Percentiles rank a stretch among this genome's conserved stretches.
Evolutionary conservation across 2,888 invertebrate species (phyloP).

Genomic region (Blera fallax): DNA sequence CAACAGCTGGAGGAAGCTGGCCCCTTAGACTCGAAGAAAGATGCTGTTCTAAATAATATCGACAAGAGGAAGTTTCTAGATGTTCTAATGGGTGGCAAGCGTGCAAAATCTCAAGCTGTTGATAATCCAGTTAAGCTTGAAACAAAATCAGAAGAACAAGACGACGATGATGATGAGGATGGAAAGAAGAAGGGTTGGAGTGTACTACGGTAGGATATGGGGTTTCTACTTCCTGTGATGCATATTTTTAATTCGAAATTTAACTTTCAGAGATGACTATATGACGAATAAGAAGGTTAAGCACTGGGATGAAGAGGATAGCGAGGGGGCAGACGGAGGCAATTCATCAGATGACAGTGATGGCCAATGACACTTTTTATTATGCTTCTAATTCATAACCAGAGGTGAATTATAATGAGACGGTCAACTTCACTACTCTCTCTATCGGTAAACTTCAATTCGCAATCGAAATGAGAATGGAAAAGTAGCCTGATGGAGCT

Average conservation of each 20-base stretch:
- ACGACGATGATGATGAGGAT: constrained; percentile 80
- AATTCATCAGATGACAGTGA: constrained; percentile 16
- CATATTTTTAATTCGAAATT: background rate
- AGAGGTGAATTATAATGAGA: too few species aligned
- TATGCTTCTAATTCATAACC: too few species aligned
- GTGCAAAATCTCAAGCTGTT: constrained; percentile 83
- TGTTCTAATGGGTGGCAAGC: constrained; percentile 87
- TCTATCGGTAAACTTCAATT: too few species aligned
- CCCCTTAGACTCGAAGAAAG: constrained; percentile 89
- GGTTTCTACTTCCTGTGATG: background rate
- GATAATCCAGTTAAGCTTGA: constrained; percentile 83
- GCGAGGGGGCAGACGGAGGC: constrained; percentile 70
- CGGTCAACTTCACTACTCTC: too few species aligned
- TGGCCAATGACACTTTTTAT: too few species aligned
- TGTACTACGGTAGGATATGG: constrained; percentile 83
- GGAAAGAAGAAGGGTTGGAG: constrained; percentile 84
- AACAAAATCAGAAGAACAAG: constrained; percentile 82
- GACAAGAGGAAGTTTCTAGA: constrained; percentile 89
- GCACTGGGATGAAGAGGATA: constrained; percentile 92
- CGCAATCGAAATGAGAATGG: too few species aligned
- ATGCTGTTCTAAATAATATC: constrained; percentile 88
- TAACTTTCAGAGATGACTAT: constrained; percentile 88
- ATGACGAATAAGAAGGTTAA: constrained; percentile 94
- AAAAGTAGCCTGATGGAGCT: too few species aligned
- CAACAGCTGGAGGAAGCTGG: constrained; percentile 87